Conservation (phyloP, 1,140 invertebrate genomes). For the Drosophila trapezifrons region DNA sequence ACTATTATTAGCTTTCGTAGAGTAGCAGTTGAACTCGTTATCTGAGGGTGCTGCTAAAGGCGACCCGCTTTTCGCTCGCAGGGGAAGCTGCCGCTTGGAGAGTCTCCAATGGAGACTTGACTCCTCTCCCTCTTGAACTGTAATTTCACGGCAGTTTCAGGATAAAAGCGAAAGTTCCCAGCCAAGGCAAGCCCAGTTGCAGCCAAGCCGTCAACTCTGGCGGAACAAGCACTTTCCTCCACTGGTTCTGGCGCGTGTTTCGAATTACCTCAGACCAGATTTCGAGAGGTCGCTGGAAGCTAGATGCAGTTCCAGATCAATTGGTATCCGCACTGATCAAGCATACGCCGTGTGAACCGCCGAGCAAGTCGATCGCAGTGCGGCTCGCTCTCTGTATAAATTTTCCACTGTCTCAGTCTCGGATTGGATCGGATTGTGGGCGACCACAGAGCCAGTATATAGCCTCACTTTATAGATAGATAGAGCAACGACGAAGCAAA, state of each 20-base stretch:
- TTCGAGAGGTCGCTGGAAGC: background rate
- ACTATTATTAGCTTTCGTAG: background rate
- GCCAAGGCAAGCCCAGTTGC: constrained; percentile 4
- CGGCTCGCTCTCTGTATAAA: constrained; percentile 30
- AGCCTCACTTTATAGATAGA: background rate
- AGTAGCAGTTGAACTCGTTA: background rate
- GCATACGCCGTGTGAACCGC: constrained; percentile 61
- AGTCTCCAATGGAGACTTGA: too few species aligned
- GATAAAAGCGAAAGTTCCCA: constrained; percentile 32
- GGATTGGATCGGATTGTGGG: constrained; percentile 4
- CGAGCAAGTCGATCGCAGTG: background rate
- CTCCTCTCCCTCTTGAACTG: background rate
- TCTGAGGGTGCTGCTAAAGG: background rate
- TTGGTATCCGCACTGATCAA: constrained; percentile 51
- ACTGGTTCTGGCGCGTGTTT: constrained; percentile 24
- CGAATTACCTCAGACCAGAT: constrained; percentile 21
- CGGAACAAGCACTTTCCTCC: constrained; percentile 3
- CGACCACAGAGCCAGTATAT: constrained; percentile 2
- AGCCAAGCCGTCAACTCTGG: background rate
- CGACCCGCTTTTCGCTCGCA: background rate
- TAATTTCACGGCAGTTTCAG: background rate
- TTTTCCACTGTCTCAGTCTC: constrained; percentile 44
- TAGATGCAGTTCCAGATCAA: constrained; percentile 45
- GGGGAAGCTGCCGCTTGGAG: background rate
- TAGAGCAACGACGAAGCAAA: constrained; percentile 8